Evolutionary conservation across 2,797 vertebrate genomes (phyloP).

Genomic region (Pangasius krempfi): DNA sequence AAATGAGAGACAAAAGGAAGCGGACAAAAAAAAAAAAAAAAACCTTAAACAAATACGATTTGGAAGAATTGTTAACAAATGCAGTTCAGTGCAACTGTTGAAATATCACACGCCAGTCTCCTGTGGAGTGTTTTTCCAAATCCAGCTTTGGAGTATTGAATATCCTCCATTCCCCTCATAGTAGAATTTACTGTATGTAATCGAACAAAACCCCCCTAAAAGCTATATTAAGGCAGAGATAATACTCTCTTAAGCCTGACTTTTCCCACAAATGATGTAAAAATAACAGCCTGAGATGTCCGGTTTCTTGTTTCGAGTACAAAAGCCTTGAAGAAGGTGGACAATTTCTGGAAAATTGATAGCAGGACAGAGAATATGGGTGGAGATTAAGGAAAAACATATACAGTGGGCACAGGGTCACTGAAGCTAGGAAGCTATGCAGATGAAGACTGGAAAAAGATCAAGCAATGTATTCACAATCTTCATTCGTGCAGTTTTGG

Average conservation of each 20-base stretch:
- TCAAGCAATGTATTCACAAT: no score
- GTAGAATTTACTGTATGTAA: neutral
- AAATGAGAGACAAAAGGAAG: constrained; percentile 8
- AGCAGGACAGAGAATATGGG: neutral
- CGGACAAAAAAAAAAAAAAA: neutral
- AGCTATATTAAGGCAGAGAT: constrained; percentile 12
- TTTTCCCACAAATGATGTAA: constrained; percentile 16
- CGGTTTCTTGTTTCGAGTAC: constrained; percentile 9
- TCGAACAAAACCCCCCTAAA: neutral
- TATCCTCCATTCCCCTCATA: neutral
- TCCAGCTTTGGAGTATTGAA: neutral
- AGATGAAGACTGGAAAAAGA: neutral
- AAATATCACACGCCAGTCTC: neutral
- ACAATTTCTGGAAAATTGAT: neutral
- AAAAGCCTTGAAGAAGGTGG: neutral
- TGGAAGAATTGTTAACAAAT: neutral
- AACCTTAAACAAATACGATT: neutral
- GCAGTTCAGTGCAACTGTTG: neutral
- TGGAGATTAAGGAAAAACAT: neutral
- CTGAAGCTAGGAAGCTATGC: neutral
- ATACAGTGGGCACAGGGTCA: neutral
- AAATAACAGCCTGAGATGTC: constrained; percentile 7
- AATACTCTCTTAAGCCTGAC: neutral
- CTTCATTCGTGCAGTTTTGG: no score
- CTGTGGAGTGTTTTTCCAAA: neutral